A percentile compares a stretch with the other conserved stretches of the same genome.
phyloP scores from a whole-genome alignment of 2,113 vertebrate genomes.

The Lutjanus erythropterus region DNA sequence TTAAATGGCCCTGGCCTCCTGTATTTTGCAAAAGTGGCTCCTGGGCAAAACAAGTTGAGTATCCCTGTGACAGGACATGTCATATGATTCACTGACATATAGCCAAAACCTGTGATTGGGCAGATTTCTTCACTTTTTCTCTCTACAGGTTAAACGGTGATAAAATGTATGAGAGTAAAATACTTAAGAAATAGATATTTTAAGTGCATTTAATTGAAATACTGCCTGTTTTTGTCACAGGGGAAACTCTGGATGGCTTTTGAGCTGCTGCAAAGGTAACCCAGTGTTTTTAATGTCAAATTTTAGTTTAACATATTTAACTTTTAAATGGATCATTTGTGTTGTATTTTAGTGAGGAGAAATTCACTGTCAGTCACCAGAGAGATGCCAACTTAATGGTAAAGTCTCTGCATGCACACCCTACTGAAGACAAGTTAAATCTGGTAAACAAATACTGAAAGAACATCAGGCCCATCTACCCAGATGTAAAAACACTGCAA shows the following conservation, averaged over 20 bases:
- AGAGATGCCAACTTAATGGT: neutral
- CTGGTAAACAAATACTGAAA: neutral
- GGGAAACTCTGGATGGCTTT: conserved; percentile 30
- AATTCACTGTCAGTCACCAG: neutral
- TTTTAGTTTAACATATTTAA: neutral
- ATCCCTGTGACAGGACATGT: too few relatives aligned
- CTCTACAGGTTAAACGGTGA: too few relatives aligned
- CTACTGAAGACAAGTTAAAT: neutral
- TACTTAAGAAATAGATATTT: too few relatives aligned
- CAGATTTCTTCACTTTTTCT: too few relatives aligned
- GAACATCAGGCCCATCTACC: neutral
- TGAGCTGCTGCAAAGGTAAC: conserved; percentile 8
- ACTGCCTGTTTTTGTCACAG: too few relatives aligned
- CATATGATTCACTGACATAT: too few relatives aligned
- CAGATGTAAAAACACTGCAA: neutral
- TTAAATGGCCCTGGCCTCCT: too few relatives aligned
- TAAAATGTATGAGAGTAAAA: too few relatives aligned
- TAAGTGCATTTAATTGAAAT: too few relatives aligned
- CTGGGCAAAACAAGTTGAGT: too few relatives aligned
- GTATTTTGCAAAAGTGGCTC: too few relatives aligned
- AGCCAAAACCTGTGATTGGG: too few relatives aligned
- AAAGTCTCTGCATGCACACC: neutral
- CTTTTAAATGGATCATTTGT: neutral
- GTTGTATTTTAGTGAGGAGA: neutral
- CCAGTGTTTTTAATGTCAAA: neutral